Evolutionary conservation across 2,113 vertebrate genomes (phyloP).

Genomic region (Tricholaema leucomelas): DNA sequence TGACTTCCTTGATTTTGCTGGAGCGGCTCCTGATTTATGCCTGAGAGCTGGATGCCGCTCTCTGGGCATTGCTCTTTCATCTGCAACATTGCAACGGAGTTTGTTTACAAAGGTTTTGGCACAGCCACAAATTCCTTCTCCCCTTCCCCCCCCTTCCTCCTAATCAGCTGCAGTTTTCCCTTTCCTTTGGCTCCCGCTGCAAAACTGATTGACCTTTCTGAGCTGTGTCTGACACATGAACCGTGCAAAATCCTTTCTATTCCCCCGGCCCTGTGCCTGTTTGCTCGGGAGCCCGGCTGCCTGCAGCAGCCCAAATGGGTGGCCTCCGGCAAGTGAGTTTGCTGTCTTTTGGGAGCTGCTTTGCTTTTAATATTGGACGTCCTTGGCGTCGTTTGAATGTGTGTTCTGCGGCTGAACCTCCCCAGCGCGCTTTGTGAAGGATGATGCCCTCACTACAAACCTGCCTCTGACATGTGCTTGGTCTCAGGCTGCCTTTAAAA

Average conservation of each 20-base stretch:
- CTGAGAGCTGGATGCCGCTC: background rate
- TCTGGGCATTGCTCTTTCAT: constrained; percentile 18
- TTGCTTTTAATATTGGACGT: background rate
- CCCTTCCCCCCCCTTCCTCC: background rate
- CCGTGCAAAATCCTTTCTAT: constrained; percentile 54
- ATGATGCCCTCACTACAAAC: background rate
- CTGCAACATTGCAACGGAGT: constrained; percentile 1
- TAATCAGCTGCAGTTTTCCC: constrained; percentile 20
- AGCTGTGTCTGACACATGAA: constrained; percentile 49
- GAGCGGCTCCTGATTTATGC: constrained; percentile 13
- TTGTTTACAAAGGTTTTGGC: constrained; percentile 54
- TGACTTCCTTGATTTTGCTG: background rate
- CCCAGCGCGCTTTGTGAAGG: background rate
- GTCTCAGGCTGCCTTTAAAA: background rate
- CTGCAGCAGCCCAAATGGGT: background rate
- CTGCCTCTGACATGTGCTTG: rapidly evolving
- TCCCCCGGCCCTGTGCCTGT: background rate
- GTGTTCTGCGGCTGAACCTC: background rate
- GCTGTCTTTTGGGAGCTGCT: background rate
- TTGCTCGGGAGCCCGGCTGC: background rate
- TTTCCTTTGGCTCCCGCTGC: constrained; percentile 22
- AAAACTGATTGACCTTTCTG: constrained; percentile 60
- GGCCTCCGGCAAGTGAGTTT: background rate
- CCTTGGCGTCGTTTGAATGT: background rate
- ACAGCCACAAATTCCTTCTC: background rate